Percentiles rank a stretch among this genome's conserved stretches.
These are phyloP conservation scores for Neocloeon triangulifer DNA, from an alignment of 1,140 invertebrate genomes.

Conservation along the genomic window DNA sequence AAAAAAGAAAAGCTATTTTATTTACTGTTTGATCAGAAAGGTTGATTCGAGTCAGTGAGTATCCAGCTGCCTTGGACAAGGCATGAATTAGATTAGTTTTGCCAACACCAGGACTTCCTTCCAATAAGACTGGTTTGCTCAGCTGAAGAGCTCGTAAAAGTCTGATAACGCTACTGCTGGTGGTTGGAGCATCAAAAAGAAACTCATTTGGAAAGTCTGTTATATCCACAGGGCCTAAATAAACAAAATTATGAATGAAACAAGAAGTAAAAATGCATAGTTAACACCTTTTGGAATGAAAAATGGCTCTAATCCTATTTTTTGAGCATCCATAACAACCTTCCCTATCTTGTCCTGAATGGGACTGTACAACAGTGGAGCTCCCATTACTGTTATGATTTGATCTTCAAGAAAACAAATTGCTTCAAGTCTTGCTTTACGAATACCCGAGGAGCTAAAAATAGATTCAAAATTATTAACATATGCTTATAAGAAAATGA, in stretches of 20 bases:
- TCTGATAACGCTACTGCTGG: constrained; percentile 57
- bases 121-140: constrained; percentile 74
- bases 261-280: constrained; percentile 2
- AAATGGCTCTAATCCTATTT: constrained; percentile 51
- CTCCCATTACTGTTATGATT: too few species aligned
- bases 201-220: too few species aligned
- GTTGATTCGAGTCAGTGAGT: constrained; percentile 77
- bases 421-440: neutral
- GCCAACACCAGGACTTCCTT: constrained; percentile 95
- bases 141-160: constrained; percentile 73
- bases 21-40: constrained; percentile 89
- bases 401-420: neutral
- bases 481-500: neutral
- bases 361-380: constrained; percentile 15
- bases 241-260: neutral
- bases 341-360: constrained; percentile 14
- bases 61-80: constrained; percentile 64
- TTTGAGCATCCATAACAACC: constrained; percentile 9
- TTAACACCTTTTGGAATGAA: constrained; percentile 29
- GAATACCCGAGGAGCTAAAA: neutral
- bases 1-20: constrained; percentile 1
- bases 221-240: too few species aligned
- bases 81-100: constrained; percentile 89
- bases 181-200: constrained; percentile 61
- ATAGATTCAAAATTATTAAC: too few species aligned